Percentiles rank a stretch among this genome's conserved stretches.
Conservation (phyloP, 2,113 vertebrate species). For the Sphyrna mokarran region DNA sequence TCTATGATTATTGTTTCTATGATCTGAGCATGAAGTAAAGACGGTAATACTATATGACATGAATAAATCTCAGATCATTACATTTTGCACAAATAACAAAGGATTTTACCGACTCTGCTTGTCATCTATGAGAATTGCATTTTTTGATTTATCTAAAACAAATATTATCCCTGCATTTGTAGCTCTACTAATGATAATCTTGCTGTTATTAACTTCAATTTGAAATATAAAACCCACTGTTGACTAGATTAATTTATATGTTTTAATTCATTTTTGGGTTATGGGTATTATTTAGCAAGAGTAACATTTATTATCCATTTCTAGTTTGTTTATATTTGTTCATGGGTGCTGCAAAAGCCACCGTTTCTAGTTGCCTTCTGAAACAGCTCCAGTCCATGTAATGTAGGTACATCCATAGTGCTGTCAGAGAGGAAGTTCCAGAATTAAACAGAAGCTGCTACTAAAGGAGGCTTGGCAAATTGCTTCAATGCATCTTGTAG, state of each 20-base stretch:
- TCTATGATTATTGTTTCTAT: neutral
- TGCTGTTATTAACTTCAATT: neutral
- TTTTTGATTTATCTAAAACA: neutral
- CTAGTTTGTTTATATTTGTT: no score
- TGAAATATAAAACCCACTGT: neutral
- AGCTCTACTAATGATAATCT: neutral
- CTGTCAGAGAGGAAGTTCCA: neutral
- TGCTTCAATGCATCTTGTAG: neutral
- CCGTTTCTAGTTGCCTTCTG: neutral
- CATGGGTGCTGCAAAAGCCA: neutral
- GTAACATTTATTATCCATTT: no score
- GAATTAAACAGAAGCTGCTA: neutral
- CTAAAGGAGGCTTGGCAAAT: neutral
- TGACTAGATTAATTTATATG: no score
- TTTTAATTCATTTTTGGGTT: no score
- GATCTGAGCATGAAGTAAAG: neutral
- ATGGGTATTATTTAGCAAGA: no score
- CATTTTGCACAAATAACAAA: neutral
- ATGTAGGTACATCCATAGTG: neutral
- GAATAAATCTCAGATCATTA: neutral
- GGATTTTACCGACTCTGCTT: neutral
- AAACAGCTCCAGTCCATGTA: neutral
- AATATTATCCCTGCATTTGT: neutral
- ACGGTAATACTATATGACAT: neutral
- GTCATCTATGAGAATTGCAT: neutral